Conservation (phyloP, 2,113 vertebrate genomes). For the Vireo altiloquus region DNA sequence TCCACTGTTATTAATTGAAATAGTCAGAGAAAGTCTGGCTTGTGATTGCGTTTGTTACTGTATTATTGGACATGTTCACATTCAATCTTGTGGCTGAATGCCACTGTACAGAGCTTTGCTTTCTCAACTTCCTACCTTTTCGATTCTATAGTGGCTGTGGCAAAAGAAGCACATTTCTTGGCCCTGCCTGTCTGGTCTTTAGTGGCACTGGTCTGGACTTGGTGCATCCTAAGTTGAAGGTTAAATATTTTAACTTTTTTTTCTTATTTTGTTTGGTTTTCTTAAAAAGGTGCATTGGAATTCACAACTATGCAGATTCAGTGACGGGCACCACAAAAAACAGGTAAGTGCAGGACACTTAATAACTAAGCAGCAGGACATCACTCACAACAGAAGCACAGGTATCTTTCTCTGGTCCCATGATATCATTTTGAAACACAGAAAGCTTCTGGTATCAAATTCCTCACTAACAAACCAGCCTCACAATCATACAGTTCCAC, state of each 20-base stretch:
- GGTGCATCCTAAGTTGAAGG: background rate
- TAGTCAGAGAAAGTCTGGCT: background rate
- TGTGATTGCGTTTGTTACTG: background rate
- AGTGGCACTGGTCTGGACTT: background rate
- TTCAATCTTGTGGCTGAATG: background rate
- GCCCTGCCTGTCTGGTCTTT: background rate
- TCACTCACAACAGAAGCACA: background rate
- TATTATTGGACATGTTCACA: background rate
- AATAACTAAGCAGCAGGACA: background rate
- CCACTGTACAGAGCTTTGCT: background rate
- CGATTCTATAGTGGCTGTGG: background rate
- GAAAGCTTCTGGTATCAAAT: background rate
- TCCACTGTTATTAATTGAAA: background rate
- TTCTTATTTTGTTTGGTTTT: background rate
- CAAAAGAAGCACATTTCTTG: background rate
- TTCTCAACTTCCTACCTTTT: background rate
- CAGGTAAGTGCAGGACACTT: background rate
- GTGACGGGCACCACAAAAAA: background rate
- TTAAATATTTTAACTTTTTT: background rate
- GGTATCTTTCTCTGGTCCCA: background rate
- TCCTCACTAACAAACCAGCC: background rate
- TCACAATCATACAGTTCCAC: background rate
- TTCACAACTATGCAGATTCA: background rate
- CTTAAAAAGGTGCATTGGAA: background rate
- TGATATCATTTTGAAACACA: background rate